These are phyloP conservation scores for Elysia chlorotica DNA, from an alignment of 1,140 invertebrate species.

Conservation along the genomic window DNA sequence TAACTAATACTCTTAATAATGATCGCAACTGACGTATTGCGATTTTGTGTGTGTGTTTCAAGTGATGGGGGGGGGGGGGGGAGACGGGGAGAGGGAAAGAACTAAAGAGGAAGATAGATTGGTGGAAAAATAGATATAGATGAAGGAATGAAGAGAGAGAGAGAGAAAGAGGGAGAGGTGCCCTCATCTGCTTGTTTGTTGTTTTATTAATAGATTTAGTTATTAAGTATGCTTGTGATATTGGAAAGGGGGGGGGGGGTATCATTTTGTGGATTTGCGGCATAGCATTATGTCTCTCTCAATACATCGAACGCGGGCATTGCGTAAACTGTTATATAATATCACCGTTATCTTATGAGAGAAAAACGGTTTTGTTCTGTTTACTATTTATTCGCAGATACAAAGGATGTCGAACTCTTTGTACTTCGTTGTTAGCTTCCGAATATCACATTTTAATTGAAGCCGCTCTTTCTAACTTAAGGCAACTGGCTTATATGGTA, in stretches of 20 bases:
- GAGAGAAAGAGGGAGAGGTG: neutral
- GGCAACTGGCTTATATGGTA: no score
- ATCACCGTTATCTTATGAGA: neutral
- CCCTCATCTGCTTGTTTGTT: no score
- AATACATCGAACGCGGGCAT: neutral
- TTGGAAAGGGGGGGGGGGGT: neutral
- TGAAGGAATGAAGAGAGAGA: neutral
- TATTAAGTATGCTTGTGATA: neutral
- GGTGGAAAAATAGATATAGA: neutral
- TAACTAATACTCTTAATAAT: no score
- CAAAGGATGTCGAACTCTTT: no score
- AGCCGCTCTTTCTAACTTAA: no score
- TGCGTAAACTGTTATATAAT: neutral
- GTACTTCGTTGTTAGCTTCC: no score
- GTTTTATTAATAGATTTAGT: neutral
- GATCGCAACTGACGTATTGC: neutral
- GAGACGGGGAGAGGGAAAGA: neutral
- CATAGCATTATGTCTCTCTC: neutral
- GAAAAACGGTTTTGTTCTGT: no score
- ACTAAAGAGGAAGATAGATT: neutral
- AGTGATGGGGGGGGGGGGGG: neutral
- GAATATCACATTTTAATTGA: no score
- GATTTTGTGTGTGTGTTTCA: neutral
- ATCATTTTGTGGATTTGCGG: neutral
- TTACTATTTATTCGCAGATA: no score